These are phyloP conservation scores for Girardinichthys multiradiatus DNA, from an alignment of 2,113 vertebrate genomes.

Conservation along the genomic window DNA sequence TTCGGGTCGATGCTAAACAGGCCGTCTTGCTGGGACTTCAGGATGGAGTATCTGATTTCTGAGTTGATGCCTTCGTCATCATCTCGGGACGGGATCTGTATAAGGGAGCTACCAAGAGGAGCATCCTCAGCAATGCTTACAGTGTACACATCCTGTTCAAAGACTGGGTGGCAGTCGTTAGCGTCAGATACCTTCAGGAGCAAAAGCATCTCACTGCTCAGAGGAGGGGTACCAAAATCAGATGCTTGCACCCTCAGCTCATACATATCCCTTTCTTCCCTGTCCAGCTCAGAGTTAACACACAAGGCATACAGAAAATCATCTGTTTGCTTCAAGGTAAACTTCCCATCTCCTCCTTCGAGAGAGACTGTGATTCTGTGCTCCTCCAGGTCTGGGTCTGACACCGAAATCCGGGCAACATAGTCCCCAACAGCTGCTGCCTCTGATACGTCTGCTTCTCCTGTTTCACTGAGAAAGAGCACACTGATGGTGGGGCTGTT, in stretches of 20 bases:
- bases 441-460: slow-evolving; percentile 83
- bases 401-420: slow-evolving; percentile 88
- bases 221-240: slow-evolving; percentile 82
- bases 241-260: slow-evolving; percentile 82
- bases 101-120: slow-evolving; percentile 78
- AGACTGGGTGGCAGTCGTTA: slow-evolving; percentile 87
- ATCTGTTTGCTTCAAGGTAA: slow-evolving; percentile 77
- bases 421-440: slow-evolving; percentile 83
- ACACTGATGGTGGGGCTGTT: slow-evolving; percentile 86
- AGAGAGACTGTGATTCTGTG: slow-evolving; percentile 67
- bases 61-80: slow-evolving; percentile 84
- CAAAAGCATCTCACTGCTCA: slow-evolving; percentile 78
- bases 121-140: slow-evolving; percentile 83
- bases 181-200: slow-evolving; percentile 82
- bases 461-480: slow-evolving; percentile 87
- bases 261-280: slow-evolving; percentile 84
- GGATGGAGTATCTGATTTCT: slow-evolving; percentile 80
- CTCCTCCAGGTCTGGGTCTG: slow-evolving; percentile 83
- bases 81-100: slow-evolving; percentile 83
- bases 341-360: slow-evolving; percentile 80
- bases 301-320: slow-evolving; percentile 85
- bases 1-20: slow-evolving; percentile 79
- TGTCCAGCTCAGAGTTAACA: slow-evolving; percentile 83
- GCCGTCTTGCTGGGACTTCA: slow-evolving; percentile 56
- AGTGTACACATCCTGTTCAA: slow-evolving; percentile 77